These are phyloP conservation scores for Drosophila varians DNA, from an alignment of 1,140 invertebrate genomes.

Conservation along the genomic window DNA sequence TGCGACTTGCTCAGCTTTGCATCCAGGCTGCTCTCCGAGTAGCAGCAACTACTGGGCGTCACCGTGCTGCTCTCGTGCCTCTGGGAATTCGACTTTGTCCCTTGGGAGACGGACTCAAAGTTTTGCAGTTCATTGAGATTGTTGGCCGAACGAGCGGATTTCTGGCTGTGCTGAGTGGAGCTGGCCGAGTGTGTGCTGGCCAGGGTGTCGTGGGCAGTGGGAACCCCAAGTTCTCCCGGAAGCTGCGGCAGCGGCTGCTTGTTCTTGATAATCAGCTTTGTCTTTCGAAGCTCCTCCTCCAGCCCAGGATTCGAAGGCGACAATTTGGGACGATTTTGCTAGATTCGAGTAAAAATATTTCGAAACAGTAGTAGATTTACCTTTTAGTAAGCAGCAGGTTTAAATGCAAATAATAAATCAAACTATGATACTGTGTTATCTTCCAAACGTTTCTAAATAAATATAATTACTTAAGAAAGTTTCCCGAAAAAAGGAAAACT, in stretches of 20 bases:
- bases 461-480: no score
- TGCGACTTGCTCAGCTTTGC: constrained; percentile 79
- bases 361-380: no score
- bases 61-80: constrained; percentile 80
- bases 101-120: constrained; percentile 74
- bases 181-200: constrained; percentile 72
- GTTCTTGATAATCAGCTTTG: constrained; percentile 81
- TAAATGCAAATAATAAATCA: no score
- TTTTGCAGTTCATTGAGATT: constrained; percentile 82
- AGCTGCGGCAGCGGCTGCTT: constrained; percentile 80
- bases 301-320: constrained; percentile 79
- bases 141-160: constrained; percentile 62
- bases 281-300: constrained; percentile 77
- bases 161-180: constrained; percentile 71
- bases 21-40: constrained; percentile 81
- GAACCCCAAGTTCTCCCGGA: constrained; percentile 59
- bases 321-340: constrained; percentile 84
- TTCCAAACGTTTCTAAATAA: no score
- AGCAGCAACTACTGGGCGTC: constrained; percentile 81
- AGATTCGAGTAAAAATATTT: not conserved
- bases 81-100: constrained; percentile 72
- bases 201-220: constrained; percentile 58
- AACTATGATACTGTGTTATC: no score
- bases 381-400: no score
- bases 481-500: no score